phyloP scores from a whole-genome alignment of 2,113 vertebrate genomes.

The Struthio camelus region DNA sequence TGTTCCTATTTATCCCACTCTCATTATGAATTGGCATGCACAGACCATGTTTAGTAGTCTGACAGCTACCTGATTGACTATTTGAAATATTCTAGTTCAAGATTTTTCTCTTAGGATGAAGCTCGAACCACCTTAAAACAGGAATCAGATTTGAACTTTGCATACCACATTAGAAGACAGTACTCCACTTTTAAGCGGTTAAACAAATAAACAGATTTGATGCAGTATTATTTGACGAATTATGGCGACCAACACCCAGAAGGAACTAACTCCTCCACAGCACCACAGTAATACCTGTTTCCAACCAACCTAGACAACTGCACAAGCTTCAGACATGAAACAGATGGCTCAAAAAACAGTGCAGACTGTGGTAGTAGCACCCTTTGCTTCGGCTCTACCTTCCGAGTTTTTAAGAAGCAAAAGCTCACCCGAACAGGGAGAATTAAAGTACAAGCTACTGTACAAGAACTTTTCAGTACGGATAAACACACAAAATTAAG shows the following conservation, averaged over 20 bases:
- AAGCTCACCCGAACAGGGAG: background rate
- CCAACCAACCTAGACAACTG: background rate
- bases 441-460: rapidly evolving
- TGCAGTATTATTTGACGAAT: conserved; percentile 22
- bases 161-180: rapidly evolving
- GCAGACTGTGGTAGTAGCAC: background rate
- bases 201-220: background rate
- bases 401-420: background rate
- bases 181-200: background rate
- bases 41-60: rapidly evolving
- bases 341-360: background rate
- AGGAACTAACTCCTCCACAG: background rate
- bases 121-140: background rate
- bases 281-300: background rate
- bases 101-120: background rate
- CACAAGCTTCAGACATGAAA: background rate
- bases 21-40: rapidly evolving
- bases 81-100: background rate
- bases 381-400: background rate
- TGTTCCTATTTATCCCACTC: background rate
- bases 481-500: background rate
- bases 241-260: background rate
- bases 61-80: background rate
- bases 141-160: background rate
- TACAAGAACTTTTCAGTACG: background rate